Evolutionary conservation across 2,888 invertebrate genomes (phyloP).

Genomic region (Nemapogon koenigi): DNA sequence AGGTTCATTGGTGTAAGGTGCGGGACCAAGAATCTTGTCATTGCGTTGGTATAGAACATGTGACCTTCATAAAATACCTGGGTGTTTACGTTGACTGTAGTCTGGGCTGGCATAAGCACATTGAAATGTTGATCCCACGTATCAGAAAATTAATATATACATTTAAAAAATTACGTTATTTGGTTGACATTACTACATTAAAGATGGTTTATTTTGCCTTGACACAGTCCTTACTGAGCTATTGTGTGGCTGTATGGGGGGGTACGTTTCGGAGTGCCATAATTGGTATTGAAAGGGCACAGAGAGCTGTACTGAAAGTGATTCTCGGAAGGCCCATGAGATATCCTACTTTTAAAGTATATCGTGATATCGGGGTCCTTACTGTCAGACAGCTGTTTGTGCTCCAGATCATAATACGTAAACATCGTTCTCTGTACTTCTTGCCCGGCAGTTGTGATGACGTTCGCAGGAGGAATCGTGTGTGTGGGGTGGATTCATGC

Average conservation of each 20-base stretch:
- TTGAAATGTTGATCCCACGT: too few species aligned
- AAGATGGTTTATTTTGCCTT: conserved; percentile 12
- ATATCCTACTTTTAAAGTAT: too few species aligned
- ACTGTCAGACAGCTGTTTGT: too few species aligned
- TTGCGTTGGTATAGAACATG: conserved; percentile 4
- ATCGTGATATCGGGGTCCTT: too few species aligned
- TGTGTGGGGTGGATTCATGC: too few species aligned
- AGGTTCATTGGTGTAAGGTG: conserved; percentile 5
- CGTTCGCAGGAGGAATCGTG: too few species aligned
- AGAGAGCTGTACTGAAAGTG: conserved; percentile 13
- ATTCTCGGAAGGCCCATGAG: too few species aligned
- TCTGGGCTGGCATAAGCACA: too few species aligned
- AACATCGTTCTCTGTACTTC: too few species aligned
- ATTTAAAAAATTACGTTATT: conserved; percentile 7
- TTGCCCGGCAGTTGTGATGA: too few species aligned
- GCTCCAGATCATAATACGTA: too few species aligned
- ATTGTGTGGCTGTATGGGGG: conserved; percentile 15
- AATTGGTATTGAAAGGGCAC: conserved; percentile 12
- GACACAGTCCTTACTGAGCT: conserved; percentile 9
- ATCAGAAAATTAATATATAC: conserved; percentile 8
- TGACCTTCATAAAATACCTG: conserved; percentile 7
- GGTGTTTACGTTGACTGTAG: conserved; percentile 8
- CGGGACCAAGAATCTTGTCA: conserved; percentile 1
- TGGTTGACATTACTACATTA: conserved; percentile 8
- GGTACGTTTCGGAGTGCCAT: conserved; percentile 14